Base-by-base conservation (phyloP, 2,888 invertebrate species). In the Trissolcus japonicus region DNA sequence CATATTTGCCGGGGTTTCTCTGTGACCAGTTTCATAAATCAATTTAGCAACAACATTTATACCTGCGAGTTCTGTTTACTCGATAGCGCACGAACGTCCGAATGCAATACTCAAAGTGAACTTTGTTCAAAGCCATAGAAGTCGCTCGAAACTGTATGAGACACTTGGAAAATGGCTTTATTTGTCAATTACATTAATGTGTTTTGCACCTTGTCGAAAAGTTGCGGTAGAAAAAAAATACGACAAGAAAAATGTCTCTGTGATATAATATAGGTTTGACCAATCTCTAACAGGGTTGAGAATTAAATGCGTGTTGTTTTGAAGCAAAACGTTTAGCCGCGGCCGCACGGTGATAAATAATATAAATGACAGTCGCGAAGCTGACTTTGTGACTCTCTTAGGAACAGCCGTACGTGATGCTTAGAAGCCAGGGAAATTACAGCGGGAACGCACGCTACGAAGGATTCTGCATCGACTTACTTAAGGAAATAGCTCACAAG, bases 401-500 rank as follows among this genome's bases (percentile, higher is more conserved):
- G 92, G 91, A 91, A 85, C 90, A 89, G 82, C 92, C 92, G 62
- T 92, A 92, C 88, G 91, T 92, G 86, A 91, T 91, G 91, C 86
- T 90, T 82, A 89, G 89, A 80, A 86, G 83, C 82, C 89, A 89
- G 80, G 90, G 89, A 80, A 91, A 91, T 86, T 88, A 91, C 81
- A 91, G 90, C 72, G 93, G 92, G 56, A 93, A 93, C 88, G 91
- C 91, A 71, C 91, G 92, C 80, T 94, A 92, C 89, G 93, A 94
- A 86, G 94, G 94, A 80, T 94, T 94, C 90, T 94, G 94, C 89
- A 93, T 94, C 83, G 94, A 94, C 89, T 90, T 94, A 82, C 90
- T 94, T 83, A 91, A 91, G 86, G 91, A 91, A 83, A 92, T 94
- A 82, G 92, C 93, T 74, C 89, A 89, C 76, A 91, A 92, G 90